Base-by-base conservation (phyloP, 2,888 invertebrate species). In the Cactoblastis cactorum region DNA sequence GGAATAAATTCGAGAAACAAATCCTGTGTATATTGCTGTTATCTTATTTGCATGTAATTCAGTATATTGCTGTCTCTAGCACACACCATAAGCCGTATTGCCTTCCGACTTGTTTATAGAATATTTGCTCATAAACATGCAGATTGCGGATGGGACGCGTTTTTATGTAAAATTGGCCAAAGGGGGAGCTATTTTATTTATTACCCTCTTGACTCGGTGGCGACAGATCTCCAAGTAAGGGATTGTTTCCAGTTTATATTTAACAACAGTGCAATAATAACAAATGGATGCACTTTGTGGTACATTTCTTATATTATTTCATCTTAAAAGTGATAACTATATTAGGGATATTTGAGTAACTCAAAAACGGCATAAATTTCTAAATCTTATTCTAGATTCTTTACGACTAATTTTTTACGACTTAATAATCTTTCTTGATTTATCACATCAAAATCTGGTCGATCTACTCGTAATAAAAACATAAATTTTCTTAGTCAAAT, bases 121-220 rank as follows among this genome's bases (percentile, higher is more conserved):
- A 88, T 87, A 84, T 86, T 82, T 81, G 72, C 85, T 85, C 87
- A 88, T 89, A 88, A 88, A 88, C 87, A 88, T 88, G 89, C 83
- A 89, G 88, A 88, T 88, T 88, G 88, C 79, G 86, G 83, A 85
- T 81, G 88, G 81, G 85, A 80, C 80, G 81, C 78, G 80, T 87
- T 88, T 88, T 88, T 88, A 86, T 87, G 83, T 83, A 77, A 83
- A 87, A 86, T 83, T 79, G 80, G 78, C 71, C 75, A 77, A 79
- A 80, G 83, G 85, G 88, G 88, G 80, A 81, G 77, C 76, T 67
- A 70, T 86, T 86, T 87, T 88, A 89, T 89, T 89, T 88, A 89
- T 88, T 85, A 75, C 84, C 80, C 82, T 83, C 85, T 83, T 83
- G 83, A 85, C 80, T 82, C 76, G 74, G 70, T 65, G 67, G 60